Evolutionary conservation across 2,113 vertebrate species (phyloP).

Genomic region (Clarias magur): DNA sequence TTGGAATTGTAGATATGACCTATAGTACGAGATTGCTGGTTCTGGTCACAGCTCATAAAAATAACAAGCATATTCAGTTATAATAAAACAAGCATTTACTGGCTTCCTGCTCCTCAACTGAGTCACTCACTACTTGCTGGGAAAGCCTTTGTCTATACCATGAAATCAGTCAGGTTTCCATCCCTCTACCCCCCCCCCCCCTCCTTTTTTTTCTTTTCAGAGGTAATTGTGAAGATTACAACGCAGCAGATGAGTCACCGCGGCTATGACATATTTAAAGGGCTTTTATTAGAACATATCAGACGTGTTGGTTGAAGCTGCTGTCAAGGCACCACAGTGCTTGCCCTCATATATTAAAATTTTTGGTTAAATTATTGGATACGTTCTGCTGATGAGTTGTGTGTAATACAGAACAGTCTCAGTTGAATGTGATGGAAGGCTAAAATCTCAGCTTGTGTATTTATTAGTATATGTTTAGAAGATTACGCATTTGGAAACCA

Average conservation of each 20-base stretch:
- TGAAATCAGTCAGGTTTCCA: neutral
- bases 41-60: conserved; percentile 5
- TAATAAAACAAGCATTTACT: neutral
- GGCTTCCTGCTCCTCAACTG: neutral
- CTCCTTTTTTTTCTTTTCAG: neutral
- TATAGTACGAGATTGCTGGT: neutral
- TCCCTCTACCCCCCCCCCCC: neutral
- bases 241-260: conserved; percentile 20
- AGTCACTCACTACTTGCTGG: conserved; percentile 6
- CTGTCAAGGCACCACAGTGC: neutral
- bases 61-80: neutral
- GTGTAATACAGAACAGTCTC: neutral
- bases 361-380: neutral
- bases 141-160: neutral
- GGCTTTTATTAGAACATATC: neutral
- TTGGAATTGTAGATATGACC: conserved; percentile 1
- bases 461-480: neutral
- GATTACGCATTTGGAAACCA: neutral
- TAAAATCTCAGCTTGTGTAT: neutral
- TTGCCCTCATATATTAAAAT: neutral
- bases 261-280: neutral
- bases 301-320: neutral
- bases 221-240: conserved; percentile 12
- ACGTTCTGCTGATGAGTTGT: neutral
- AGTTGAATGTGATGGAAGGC: neutral